These are phyloP conservation scores for Cynodonichthys magdalenae DNA, from an alignment of 2,797 vertebrate species.

Conservation along the genomic window DNA sequence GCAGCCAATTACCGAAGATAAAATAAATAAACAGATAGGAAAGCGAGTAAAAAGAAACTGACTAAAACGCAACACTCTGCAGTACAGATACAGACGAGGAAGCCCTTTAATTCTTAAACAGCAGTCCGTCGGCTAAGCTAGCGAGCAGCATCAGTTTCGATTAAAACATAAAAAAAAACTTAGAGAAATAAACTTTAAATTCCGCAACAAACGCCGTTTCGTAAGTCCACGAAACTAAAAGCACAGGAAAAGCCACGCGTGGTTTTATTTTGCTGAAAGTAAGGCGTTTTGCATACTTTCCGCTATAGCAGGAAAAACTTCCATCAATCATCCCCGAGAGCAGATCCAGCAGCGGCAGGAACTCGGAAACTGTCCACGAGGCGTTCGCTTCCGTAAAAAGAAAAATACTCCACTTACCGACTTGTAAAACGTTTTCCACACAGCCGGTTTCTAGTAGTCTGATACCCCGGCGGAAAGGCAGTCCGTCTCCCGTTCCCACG, in stretches of 20 bases:
- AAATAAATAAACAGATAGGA: background rate
- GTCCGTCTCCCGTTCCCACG: constrained; percentile 84
- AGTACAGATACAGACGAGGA: constrained; percentile 20
- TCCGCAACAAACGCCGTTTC: background rate
- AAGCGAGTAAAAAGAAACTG: background rate
- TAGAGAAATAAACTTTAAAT: constrained; percentile 2
- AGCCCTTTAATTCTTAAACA: constrained; percentile 85
- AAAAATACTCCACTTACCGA: constrained; percentile 87
- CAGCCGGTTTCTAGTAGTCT: constrained; percentile 94
- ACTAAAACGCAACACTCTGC: constrained; percentile 10
- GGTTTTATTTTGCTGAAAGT: constrained; percentile 1
- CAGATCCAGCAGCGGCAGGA: constrained; percentile 38
- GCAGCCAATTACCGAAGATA: background rate
- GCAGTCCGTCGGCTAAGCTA: constrained; percentile 69
- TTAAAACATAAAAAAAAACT: background rate
- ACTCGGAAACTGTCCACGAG: constrained; percentile 26
- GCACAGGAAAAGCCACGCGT: background rate
- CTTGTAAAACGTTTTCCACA: constrained; percentile 98
- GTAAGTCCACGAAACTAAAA: background rate
- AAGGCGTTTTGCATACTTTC: constrained; percentile 62
- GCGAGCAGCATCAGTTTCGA: constrained; percentile 15
- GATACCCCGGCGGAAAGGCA: constrained; percentile 94
- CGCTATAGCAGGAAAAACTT: constrained; percentile 65
- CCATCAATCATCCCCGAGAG: constrained; percentile 64
- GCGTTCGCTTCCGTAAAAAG: background rate